phyloP scores from a whole-genome alignment of 2,888 invertebrate species.

The Harpalus rufipes region DNA sequence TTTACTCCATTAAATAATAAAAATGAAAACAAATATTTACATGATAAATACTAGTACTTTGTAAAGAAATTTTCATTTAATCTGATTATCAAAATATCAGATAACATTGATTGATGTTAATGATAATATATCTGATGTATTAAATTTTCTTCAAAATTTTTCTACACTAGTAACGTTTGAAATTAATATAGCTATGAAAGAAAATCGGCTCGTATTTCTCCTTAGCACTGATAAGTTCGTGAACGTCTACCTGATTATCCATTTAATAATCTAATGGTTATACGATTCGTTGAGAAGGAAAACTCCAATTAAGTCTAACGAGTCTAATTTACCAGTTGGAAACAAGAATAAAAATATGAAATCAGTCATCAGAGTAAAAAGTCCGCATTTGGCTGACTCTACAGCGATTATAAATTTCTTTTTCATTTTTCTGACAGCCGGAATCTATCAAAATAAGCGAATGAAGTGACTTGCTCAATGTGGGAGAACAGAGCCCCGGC shows the following conservation, averaged over 20 bases:
- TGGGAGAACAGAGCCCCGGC: neutral
- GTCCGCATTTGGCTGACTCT: slow-evolving; percentile 35
- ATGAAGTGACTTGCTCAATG: slow-evolving; percentile 43
- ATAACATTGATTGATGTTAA: too few species aligned
- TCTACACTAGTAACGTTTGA: neutral
- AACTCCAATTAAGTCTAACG: slow-evolving; percentile 49
- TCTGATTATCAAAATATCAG: too few species aligned
- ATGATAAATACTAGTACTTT: too few species aligned
- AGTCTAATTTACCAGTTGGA: slow-evolving; percentile 24
- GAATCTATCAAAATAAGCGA: slow-evolving; percentile 47
- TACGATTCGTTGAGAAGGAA: slow-evolving; percentile 4
- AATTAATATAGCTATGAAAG: neutral
- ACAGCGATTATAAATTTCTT: slow-evolving; percentile 54
- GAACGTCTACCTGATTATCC: slow-evolving; percentile 22
- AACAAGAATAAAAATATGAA: slow-evolving; percentile 39
- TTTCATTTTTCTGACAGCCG: slow-evolving; percentile 53
- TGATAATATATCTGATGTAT: too few species aligned
- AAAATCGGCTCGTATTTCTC: slow-evolving; percentile 6
- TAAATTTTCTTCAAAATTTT: too few species aligned
- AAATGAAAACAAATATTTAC: too few species aligned
- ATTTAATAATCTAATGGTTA: slow-evolving; percentile 40
- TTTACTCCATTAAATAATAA: too few species aligned
- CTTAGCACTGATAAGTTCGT: neutral
- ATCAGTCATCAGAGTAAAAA: slow-evolving; percentile 45
- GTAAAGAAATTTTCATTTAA: too few species aligned